A percentile compares a stretch with the other conserved stretches of the same genome.
phyloP scores from a whole-genome alignment of 2,888 invertebrate genomes.

The Glyphotaelius pellucidus region DNA sequence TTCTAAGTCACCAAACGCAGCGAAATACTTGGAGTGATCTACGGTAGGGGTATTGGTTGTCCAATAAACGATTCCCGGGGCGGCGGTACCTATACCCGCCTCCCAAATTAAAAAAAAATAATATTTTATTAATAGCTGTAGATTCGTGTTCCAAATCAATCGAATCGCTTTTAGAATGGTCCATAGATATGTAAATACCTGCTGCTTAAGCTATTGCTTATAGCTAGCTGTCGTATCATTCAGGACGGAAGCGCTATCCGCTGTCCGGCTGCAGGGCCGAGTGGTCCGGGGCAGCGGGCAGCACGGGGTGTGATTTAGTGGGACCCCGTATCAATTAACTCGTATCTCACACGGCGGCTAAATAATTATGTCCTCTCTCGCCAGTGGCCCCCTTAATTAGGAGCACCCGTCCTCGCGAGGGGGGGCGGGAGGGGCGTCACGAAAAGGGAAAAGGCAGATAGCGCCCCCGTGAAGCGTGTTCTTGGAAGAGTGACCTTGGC shows the following conservation, averaged over 20 bases:
- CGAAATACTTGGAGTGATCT: no score
- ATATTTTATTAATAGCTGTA: no score
- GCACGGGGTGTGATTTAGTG: constrained; percentile 59
- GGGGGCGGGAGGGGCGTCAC: constrained; percentile 47
- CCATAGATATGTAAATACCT: neutral
- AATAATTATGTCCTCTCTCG: constrained; percentile 66
- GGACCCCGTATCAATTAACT: constrained; percentile 62
- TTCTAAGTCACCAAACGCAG: no score
- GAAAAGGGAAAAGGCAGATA: constrained; percentile 55
- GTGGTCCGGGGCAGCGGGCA: neutral
- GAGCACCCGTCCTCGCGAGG: constrained; percentile 43
- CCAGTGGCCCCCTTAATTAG: constrained; percentile 59
- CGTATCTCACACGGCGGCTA: constrained; percentile 65
- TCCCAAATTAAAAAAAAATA: no score
- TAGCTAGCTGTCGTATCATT: constrained; percentile 1
- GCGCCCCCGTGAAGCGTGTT: constrained; percentile 58
- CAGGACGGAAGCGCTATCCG: neutral
- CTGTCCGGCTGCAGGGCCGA: neutral
- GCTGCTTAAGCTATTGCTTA: neutral
- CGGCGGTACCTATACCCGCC: no score
- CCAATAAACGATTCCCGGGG: no score
- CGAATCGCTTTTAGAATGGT: neutral
- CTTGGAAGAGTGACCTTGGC: constrained; percentile 65
- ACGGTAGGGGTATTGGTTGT: no score
- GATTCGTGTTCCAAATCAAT: neutral